Base-by-base conservation (phyloP, 1,140 invertebrate species). In the Drosophila kanapiae region DNA sequence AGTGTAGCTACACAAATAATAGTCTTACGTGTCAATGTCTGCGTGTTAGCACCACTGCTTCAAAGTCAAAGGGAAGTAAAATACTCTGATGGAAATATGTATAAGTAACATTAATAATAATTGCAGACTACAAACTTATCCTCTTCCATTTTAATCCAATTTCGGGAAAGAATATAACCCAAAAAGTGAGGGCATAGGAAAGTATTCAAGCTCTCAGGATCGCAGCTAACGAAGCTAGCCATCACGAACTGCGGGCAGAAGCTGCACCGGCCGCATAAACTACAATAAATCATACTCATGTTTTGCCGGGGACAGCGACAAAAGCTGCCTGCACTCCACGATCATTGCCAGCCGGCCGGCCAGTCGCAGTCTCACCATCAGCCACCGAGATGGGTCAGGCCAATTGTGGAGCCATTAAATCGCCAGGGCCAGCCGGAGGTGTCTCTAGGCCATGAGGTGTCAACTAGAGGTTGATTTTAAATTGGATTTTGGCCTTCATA, bases 281-380 rank as follows among this genome's bases (percentile, higher is more conserved):
- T 69, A 53, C 59, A 78, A 88, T 88, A 88, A 88, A 88, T 88
- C 85, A 88, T 88, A 90, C 85, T 88, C 85, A 88, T 78, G 85
- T 88, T 56, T 56, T 88, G 65, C 85, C 67, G 80, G 69, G 87
- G 59, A 80, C 80, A 90, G 68, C 77, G 72, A 70, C 82, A 72
- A 83, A 51, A 65, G 56, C 58, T 35, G 48, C 42, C 16, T 40
- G 42, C n/a, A 23, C 16, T 70, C 68, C 71, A 49, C 38, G 31
- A 67, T 56, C 23, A 11, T 11, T 6, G 5, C 13, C 5, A 14
- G 13, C 37, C 11, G 14, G 14, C 14, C 13, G 33, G n/a, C n/a
- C 10, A 51, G 27, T 29, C 58, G 51, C 65, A 35, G 29, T n/a
- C 38, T 13, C 51, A 11, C 38, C 31, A 38, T 51, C 67, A 68